A percentile compares a stretch with the other conserved stretches of the same genome.
phyloP scores from a whole-genome alignment of 2,113 vertebrate genomes.

The Psilopogon haemacephalus region DNA sequence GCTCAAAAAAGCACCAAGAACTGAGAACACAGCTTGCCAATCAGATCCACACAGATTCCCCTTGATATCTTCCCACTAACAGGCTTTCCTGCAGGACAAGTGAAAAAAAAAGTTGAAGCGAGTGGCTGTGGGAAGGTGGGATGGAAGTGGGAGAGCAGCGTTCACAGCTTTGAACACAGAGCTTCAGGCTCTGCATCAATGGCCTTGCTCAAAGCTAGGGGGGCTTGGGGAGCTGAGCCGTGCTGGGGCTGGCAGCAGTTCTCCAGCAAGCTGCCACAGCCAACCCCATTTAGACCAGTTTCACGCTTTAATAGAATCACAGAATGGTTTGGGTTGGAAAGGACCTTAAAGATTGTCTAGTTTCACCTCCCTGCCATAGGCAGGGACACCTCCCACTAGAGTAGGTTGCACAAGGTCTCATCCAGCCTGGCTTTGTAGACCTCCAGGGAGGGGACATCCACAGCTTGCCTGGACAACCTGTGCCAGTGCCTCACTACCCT shows the following conservation, averaged over 20 bases:
- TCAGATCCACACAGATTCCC: slow-evolving; percentile 66
- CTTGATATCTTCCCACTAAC: slow-evolving; percentile 73
- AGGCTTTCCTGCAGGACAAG: slow-evolving; percentile 64
- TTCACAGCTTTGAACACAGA: slow-evolving; percentile 34
- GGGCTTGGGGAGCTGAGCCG: not conserved
- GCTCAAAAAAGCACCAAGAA: slow-evolving; percentile 72
- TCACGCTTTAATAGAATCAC: too few species aligned
- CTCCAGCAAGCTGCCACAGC: not conserved
- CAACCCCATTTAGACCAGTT: not conserved
- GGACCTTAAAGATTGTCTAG: too few species aligned
- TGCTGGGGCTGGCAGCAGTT: not conserved
- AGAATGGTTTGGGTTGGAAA: too few species aligned
- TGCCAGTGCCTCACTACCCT: too few species aligned
- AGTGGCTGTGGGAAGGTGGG: slow-evolving; percentile 50
- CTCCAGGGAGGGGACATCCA: too few species aligned
- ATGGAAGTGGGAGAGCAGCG: slow-evolving; percentile 20
- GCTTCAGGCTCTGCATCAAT: not conserved
- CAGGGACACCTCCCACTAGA: too few species aligned
- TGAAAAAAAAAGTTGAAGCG: slow-evolving; percentile 67
- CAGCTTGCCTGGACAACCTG: too few species aligned
- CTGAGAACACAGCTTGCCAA: slow-evolving; percentile 68
- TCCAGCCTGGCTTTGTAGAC: too few species aligned
- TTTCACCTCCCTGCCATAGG: too few species aligned
- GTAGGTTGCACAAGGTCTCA: too few species aligned
- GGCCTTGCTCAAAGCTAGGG: not conserved